Percentiles rank a stretch among this genome's conserved stretches.
Evolutionary conservation across 2,888 invertebrate genomes (phyloP).

Genomic region (Drosophila lacicola): DNA sequence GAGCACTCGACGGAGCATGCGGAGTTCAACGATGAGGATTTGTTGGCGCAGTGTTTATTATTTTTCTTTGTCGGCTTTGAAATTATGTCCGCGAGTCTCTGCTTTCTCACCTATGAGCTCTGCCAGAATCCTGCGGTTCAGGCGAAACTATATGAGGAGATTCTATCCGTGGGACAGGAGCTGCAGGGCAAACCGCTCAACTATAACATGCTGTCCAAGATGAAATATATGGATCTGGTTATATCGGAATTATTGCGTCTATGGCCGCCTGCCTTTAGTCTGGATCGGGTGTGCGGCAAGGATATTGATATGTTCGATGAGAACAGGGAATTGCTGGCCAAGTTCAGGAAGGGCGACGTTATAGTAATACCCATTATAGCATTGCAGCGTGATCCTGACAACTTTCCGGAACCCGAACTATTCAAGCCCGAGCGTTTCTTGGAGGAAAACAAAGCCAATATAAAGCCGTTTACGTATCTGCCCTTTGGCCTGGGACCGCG

Average conservation of each 20-base stretch:
- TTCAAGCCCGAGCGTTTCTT: conserved; percentile 87
- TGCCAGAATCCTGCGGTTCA: conserved; percentile 87
- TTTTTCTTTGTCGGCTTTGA: conserved; percentile 87
- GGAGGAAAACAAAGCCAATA: conserved; percentile 45
- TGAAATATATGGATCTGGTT: conserved; percentile 87
- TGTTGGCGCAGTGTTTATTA: conserved; percentile 86
- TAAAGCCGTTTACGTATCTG: conserved; percentile 56
- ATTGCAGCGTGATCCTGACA: conserved; percentile 85
- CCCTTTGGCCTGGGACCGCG: conserved; percentile 86
- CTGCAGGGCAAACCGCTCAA: conserved; percentile 85
- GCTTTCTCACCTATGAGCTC: conserved; percentile 87
- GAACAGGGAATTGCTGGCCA: conserved; percentile 43
- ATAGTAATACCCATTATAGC: conserved; percentile 83
- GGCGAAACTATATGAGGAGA: conserved; percentile 86
- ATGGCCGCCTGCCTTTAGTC: conserved; percentile 85
- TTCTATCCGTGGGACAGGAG: conserved; percentile 84
- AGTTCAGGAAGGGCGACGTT: conserved; percentile 51
- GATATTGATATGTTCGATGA: conserved; percentile 83
- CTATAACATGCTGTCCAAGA: conserved; percentile 86
- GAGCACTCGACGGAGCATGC: conserved; percentile 19
- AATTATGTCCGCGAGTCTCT: conserved; percentile 83
- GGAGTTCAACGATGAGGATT: conserved; percentile 85
- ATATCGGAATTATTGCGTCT: conserved; percentile 86
- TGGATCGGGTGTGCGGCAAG: conserved; percentile 86
- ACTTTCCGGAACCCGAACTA: conserved; percentile 84